A percentile compares a stretch with the other conserved stretches of the same genome.
Evolutionary conservation across 2,888 invertebrate species (phyloP).

Genomic region (Tuta absoluta): DNA sequence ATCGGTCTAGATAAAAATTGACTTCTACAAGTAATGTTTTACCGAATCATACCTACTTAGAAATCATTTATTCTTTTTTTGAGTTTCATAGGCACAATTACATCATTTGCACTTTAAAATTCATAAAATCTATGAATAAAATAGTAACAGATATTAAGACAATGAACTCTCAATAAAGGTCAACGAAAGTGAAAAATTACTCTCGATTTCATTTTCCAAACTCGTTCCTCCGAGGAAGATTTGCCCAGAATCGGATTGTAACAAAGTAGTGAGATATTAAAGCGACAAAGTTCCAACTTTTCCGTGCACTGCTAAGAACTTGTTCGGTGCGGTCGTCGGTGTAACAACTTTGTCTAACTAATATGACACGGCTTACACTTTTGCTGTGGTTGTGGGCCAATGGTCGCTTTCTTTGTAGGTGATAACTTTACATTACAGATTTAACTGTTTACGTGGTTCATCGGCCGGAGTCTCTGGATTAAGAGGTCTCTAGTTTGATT

Average conservation of each 20-base stretch:
- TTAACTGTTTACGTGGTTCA: background rate
- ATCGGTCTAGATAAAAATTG: no score
- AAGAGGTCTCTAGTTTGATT: no score
- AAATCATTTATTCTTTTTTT: no score
- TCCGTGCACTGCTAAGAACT: conserved; percentile 15
- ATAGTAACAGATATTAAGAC: background rate
- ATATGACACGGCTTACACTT: conserved; percentile 20
- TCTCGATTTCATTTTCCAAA: background rate
- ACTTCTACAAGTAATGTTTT: no score
- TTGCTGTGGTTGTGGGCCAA: background rate
- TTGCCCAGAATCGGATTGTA: conserved; percentile 9
- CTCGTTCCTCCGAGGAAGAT: background rate
- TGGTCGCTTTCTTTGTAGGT: background rate
- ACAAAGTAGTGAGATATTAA: conserved; percentile 21
- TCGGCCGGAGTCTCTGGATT: background rate
- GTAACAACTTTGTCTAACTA: conserved; percentile 26
- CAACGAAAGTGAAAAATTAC: conserved; percentile 4
- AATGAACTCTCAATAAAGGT: background rate
- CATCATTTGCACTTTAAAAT: no score
- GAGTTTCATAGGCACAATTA: no score
- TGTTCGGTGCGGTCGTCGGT: conserved; percentile 1
- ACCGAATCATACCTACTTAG: no score
- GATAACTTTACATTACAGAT: background rate
- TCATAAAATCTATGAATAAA: no score
- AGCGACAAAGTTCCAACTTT: conserved; percentile 24